Base-by-base conservation (phyloP, 2,797 vertebrate species). In the Coluber constrictor region DNA sequence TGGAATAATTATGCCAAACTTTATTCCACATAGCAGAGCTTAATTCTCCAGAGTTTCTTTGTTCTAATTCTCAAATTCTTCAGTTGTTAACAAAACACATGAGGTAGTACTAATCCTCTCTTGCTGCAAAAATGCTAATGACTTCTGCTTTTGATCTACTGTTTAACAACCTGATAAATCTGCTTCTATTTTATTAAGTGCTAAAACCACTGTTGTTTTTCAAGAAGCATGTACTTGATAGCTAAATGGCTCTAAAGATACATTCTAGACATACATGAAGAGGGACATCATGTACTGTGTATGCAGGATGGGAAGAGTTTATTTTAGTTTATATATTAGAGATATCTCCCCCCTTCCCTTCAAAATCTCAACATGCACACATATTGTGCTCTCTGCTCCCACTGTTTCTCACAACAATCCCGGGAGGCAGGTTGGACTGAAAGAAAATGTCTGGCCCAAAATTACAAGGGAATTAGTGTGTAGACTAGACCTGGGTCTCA, bases 61-160 rank as follows among this genome's bases (percentile, higher is more conserved):
- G 92, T 94, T 96, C 92, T 94, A 86, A 94, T 27, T 92, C 90
- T 91, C 29, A 43, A 94, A 47, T n/a, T 94, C 92, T 93, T 95
- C 66, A 63, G 13, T 92, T 74, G 92, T 95, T 96, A 96, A 96
- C 90, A 94, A 94, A 95, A 95, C 88, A 93, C 55, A 94, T 0
- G 79, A 91, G 90, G 60, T 90, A 90, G 10, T 94, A 16, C 74
- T 91, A 79, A 90, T 87, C 63, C 32, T 95, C 96, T 90, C 54
- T 94, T 95, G 89, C 86, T 94, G 94, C 91, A 94, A 94, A 94
- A 94, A 96, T 9, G 83, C 4, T 86, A 95, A 96, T 93, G 93
- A 94, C 56, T 93, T 94, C 51, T 57, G 92, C 60, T 94, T 95
- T 96, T 91, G 86, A 93, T 89, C 92, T 91, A 88, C 3, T 93